phyloP scores from a whole-genome alignment of 1,140 invertebrate species.

The Aphelenchoides avenae region DNA sequence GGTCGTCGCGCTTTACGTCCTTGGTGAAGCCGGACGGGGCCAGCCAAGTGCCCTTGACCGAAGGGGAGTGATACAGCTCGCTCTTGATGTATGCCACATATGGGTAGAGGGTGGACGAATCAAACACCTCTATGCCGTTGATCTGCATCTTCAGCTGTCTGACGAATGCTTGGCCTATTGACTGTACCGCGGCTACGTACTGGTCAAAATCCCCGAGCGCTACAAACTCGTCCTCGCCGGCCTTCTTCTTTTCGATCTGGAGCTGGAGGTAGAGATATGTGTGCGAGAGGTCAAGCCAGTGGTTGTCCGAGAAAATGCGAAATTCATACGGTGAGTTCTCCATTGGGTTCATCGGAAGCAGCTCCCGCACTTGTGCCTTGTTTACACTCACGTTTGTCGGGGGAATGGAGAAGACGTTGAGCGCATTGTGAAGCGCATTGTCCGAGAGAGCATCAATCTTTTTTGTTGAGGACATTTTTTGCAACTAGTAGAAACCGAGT shows the following conservation, averaged over 20 bases:
- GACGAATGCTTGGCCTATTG: slow-evolving; percentile 8
- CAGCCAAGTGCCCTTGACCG: neutral
- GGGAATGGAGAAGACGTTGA: slow-evolving; percentile 12
- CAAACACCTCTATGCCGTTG: slow-evolving; percentile 12
- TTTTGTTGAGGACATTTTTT: slow-evolving; percentile 13
- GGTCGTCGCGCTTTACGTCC: too few relatives aligned
- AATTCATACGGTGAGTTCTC: slow-evolving; percentile 8
- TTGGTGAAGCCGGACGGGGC: neutral
- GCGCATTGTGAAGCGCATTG: slow-evolving; percentile 2
- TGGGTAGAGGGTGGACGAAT: slow-evolving; percentile 14
- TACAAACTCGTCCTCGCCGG: slow-evolving; percentile 11
- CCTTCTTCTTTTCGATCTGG: slow-evolving; percentile 2
- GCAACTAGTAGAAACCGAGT: slow-evolving; percentile 17
- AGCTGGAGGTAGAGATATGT: slow-evolving; percentile 12
- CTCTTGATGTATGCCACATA: slow-evolving; percentile 6
- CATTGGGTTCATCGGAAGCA: slow-evolving; percentile 9
- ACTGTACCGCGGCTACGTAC: slow-evolving; percentile 12
- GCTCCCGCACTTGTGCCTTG: neutral
- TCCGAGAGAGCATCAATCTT: slow-evolving; percentile 11
- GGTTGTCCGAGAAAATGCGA: slow-evolving; percentile 17
- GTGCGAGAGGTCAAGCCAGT: slow-evolving; percentile 13
- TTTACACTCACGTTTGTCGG: slow-evolving; percentile 8
- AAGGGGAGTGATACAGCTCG: slow-evolving; percentile 8
- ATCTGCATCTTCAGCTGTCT: slow-evolving; percentile 12
- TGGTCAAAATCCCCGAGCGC: slow-evolving; percentile 4